A percentile compares a stretch with the other conserved stretches of the same genome.
Evolutionary conservation across 1,140 invertebrate genomes (phyloP).

Genomic region (Trinorchestia longiramus): DNA sequence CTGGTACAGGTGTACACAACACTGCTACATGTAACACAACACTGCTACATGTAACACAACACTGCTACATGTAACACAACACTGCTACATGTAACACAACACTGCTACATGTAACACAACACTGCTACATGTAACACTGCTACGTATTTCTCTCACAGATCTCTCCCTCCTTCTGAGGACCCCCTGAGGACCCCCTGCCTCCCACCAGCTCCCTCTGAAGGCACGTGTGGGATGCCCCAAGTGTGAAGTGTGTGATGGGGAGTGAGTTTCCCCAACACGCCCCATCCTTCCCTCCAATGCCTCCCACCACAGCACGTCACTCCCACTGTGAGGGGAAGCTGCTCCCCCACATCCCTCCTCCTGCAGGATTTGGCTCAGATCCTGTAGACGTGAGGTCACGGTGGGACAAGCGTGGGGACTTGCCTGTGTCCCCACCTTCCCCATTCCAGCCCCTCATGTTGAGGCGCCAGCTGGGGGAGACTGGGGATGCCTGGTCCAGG

Average conservation of each 20-base stretch:
- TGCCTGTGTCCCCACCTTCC: constrained; percentile 63
- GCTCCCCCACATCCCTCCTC: constrained; percentile 64
- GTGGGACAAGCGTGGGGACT: constrained; percentile 59
- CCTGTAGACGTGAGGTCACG: constrained; percentile 61
- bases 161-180: background rate
- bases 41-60: too few relatives aligned
- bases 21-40: too few relatives aligned
- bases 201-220: background rate
- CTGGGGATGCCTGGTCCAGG: constrained; percentile 61
- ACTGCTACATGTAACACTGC: too few relatives aligned
- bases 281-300: constrained; percentile 12
- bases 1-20: too few relatives aligned
- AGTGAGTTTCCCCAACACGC: constrained; percentile 24
- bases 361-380: constrained; percentile 64
- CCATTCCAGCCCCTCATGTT: constrained; percentile 64
- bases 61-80: too few relatives aligned
- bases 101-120: too few relatives aligned
- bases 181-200: too few relatives aligned
- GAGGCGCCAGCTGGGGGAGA: constrained; percentile 60
- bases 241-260: background rate
- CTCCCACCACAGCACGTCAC: constrained; percentile 16
- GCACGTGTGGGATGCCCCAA: background rate
- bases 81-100: too few relatives aligned
- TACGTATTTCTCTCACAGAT: too few relatives aligned
- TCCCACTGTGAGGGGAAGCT: constrained; percentile 60